A percentile compares a stretch with the other conserved stretches of the same genome.
Evolutionary conservation across 2,797 vertebrate genomes (phyloP).

Genomic region (Morus bassanus): DNA sequence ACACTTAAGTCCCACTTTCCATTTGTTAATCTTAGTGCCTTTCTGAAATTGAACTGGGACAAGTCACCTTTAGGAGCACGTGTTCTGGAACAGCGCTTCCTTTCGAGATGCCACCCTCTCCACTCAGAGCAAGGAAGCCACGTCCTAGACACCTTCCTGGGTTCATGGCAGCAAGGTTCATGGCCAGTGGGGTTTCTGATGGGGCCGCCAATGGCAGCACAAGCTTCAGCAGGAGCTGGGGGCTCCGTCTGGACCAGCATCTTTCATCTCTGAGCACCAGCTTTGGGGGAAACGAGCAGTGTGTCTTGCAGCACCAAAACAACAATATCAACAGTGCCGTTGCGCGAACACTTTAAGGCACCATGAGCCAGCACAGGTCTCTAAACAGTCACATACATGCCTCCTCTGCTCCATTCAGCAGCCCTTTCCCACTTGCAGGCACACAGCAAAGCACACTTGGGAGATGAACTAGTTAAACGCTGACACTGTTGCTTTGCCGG

Average conservation of each 20-base stretch:
- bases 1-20: rapidly evolving
- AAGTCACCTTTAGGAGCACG: rapidly evolving
- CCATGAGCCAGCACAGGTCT: background rate
- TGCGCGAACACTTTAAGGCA: background rate
- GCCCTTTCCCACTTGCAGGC: background rate
- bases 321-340: rapidly evolving
- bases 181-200: background rate
- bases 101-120: background rate
- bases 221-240: background rate
- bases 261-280: background rate
- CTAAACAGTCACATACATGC: rapidly evolving
- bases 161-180: background rate
- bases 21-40: rapidly evolving
- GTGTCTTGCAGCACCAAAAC: background rate
- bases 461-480: background rate
- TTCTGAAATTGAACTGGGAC: background rate
- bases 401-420: background rate
- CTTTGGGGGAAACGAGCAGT: background rate
- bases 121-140: background rate
- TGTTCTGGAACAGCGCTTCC: background rate
- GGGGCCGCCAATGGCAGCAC: too few relatives aligned
- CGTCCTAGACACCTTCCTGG: background rate
- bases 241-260: background rate
- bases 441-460: background rate
- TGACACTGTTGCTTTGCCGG: background rate